phyloP scores from a whole-genome alignment of 2,797 vertebrate genomes.

The Melanitta fusca region DNA sequence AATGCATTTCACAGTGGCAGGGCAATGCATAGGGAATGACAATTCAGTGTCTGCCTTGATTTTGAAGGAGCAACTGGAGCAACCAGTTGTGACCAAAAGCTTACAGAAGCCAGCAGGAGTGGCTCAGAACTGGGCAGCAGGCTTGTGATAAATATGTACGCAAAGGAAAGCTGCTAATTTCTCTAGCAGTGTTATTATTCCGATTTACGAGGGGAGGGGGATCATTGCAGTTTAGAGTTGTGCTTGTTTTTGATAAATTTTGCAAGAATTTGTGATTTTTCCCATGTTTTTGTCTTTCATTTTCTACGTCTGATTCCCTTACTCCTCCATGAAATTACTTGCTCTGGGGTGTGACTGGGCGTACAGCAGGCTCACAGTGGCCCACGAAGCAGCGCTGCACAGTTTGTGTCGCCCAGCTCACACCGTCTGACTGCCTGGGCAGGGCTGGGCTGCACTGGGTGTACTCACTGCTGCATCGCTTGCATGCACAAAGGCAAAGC shows the following conservation, averaged over 20 bases:
- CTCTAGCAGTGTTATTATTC: not conserved
- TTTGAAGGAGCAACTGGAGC: not conserved
- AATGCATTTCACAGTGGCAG: not conserved
- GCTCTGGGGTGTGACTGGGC: not conserved
- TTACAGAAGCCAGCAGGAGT: not conserved
- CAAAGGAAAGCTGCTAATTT: not conserved
- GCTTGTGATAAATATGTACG: not conserved
- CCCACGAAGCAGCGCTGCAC: not conserved
- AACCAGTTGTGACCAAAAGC: not conserved
- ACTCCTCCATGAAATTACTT: not conserved
- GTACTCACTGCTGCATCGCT: not conserved
- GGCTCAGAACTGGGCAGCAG: not conserved
- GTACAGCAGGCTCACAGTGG: not conserved
- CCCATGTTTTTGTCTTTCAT: not conserved
- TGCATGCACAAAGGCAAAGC: not conserved
- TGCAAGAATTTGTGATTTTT: not conserved
- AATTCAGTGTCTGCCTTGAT: not conserved
- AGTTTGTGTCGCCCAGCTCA: not conserved
- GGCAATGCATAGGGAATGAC: not conserved
- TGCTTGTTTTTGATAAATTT: not conserved
- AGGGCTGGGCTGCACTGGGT: not conserved
- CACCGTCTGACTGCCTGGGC: not conserved
- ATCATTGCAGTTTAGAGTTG: not conserved
- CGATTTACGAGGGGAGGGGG: rapidly evolving
- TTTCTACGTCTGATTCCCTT: not conserved